Evolutionary conservation across 1,140 invertebrate genomes (phyloP), one percentile per base, ranked within the genome.

Genomic region (Antheraea pernyi): DNA sequence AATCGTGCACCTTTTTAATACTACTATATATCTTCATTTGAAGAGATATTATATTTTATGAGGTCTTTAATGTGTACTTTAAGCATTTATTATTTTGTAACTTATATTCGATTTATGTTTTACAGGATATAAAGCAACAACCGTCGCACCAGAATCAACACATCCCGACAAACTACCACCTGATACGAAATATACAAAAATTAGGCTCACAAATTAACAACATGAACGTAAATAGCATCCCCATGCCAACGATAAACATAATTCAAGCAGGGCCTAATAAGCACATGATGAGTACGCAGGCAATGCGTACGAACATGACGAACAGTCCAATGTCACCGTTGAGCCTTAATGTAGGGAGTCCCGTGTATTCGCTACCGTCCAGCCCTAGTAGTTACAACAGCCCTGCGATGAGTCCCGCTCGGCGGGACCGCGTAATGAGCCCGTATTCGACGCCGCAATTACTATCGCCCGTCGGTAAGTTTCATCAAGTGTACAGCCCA

Each of bases 381-480:
- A 90, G 89, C 66, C 88, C 87, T 0, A 89, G 88, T 30, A 81
- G 73, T 60, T 87, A 85, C 70, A 79, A 74, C 68, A 89, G 85
- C 46, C 86, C 89, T 0, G 80, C 79, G 0, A 81, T 89, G 71
- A 89, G 86, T 42, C 89, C 89, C 8, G 82, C 75, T 6, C 85
- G 84, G 39, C 84, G 79, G 48, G 86, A 91, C n/a, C 79, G 81
- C 19, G 69, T 88, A 4, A 70, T 88, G 42, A 91, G 89, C 59
- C 87, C 89, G 0, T 90, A 90, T 72, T 83, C 85, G 16, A 89
- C 87, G 0, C 83, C 88, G 0, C 87, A 87, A 72, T 90, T 88
- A 0, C 53, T 91, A 3, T 91, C 89, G 0, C 88, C 89, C 0
- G 80, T 84, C 0, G 80, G 86, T 37, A 87, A 80, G 62, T 91